Conservation (phyloP, 2,797 vertebrate genomes). For the Catamblyrhynchus diadema region DNA sequence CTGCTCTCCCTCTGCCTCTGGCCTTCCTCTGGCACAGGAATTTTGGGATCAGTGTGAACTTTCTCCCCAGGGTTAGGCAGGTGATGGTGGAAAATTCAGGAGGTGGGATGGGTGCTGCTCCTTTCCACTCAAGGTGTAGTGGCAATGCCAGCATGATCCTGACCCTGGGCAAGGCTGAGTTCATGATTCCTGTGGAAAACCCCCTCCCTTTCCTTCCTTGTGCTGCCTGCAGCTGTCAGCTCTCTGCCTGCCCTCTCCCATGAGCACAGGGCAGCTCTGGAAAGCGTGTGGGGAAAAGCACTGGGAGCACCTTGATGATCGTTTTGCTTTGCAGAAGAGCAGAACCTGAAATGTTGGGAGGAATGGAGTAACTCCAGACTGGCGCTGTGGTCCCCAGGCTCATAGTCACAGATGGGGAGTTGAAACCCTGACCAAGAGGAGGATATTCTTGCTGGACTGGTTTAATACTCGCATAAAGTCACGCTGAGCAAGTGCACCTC, state of each 20-base stretch:
- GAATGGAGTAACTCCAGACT: not conserved
- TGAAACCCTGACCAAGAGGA: not conserved
- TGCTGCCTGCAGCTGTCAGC: not conserved
- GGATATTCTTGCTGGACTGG: not conserved
- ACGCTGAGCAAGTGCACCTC: not conserved
- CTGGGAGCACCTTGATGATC: not conserved
- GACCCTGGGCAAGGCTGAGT: not conserved
- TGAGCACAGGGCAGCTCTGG: not conserved
- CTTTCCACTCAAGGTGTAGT: not conserved
- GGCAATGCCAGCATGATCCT: not conserved
- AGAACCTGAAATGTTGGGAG: not conserved
- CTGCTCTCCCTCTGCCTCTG: not conserved
- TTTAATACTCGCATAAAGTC: not conserved
- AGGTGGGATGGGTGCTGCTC: not conserved
- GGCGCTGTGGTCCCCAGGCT: rapidly evolving
- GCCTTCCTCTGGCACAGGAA: rapidly evolving
- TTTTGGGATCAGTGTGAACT: not conserved
- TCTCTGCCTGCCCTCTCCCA: not conserved
- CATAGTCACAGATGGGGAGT: rapidly evolving
- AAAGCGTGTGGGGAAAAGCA: rapidly evolving
- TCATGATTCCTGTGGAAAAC: not conserved
- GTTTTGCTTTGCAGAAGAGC: not conserved
- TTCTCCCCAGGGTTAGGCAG: not conserved
- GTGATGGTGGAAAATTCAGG: not conserved
- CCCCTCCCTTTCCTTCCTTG: not conserved